A percentile compares a stretch with the other conserved stretches of the same genome.
Conservation (phyloP, 1,140 invertebrate genomes). For the Drosophila ficusphila region DNA sequence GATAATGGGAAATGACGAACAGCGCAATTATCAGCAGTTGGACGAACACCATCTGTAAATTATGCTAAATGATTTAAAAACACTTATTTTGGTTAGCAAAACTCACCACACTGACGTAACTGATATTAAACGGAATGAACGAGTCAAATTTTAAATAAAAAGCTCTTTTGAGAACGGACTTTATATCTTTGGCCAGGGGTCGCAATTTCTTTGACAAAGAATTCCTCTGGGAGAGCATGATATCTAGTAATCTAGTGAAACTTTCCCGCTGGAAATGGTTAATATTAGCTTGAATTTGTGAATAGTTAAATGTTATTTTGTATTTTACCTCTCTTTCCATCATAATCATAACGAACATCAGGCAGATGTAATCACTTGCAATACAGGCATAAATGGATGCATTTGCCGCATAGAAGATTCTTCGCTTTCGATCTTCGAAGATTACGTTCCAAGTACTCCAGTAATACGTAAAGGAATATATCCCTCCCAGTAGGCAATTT, state of each 20-base stretch:
- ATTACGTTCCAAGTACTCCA: slow-evolving; percentile 60
- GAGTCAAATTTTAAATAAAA: slow-evolving; percentile 35
- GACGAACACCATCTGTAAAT: slow-evolving; percentile 37
- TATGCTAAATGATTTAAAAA: no score
- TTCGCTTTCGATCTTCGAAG: slow-evolving; percentile 45
- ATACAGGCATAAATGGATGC: slow-evolving; percentile 69
- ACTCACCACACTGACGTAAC: slow-evolving; percentile 37
- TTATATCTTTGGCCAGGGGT: slow-evolving; percentile 48
- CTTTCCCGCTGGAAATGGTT: slow-evolving; percentile 19
- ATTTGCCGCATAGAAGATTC: slow-evolving; percentile 74
- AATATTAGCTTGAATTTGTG: background rate
- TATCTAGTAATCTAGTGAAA: slow-evolving; percentile 24
- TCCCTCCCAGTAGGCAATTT: slow-evolving; percentile 59
- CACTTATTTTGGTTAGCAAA: no score
- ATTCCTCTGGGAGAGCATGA: slow-evolving; percentile 1
- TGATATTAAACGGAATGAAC: slow-evolving; percentile 36
- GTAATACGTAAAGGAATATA: slow-evolving; percentile 55
- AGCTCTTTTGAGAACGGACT: background rate
- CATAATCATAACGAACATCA: slow-evolving; percentile 31
- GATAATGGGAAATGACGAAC: slow-evolving; percentile 51
- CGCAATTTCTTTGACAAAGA: slow-evolving; percentile 10
- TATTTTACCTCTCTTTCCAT: slow-evolving; percentile 52
- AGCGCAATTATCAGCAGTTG: slow-evolving; percentile 46
- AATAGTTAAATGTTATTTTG: background rate
- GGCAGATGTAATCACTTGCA: slow-evolving; percentile 56